phyloP scores from a whole-genome alignment of 2,888 invertebrate genomes.

The Leptopilina drosophilae region DNA sequence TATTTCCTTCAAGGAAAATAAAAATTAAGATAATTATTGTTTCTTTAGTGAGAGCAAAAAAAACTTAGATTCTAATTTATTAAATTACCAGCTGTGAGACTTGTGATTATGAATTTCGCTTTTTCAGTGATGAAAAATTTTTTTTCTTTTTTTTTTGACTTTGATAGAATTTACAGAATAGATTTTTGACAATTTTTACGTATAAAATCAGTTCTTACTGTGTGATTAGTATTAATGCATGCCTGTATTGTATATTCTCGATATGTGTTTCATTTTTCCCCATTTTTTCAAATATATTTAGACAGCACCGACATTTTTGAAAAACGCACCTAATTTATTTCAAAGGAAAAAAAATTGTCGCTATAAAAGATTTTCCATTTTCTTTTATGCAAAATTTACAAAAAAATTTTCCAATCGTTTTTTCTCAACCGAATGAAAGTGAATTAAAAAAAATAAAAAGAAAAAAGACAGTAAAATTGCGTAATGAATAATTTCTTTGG shows the following conservation, averaged over 20 bases:
- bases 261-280: conserved; percentile 4
- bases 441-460: not conserved
- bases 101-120: conserved; percentile 3
- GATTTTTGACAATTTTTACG: conserved; percentile 6
- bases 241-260: conserved; percentile 18
- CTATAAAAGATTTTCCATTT: not conserved
- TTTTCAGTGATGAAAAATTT: not conserved
- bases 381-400: not conserved
- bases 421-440: not conserved
- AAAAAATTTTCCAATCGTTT: conserved; percentile 25
- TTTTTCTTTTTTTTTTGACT: not conserved
- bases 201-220: conserved; percentile 18
- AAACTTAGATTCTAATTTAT: not conserved
- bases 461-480: not conserved
- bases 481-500: not conserved
- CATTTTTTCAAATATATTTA: not conserved
- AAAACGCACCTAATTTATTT: conserved; percentile 23
- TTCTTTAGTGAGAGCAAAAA: not conserved
- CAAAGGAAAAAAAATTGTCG: not conserved
- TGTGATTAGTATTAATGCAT: conserved; percentile 34
- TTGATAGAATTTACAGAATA: conserved; percentile 2
- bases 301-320: conserved; percentile 11
- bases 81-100: conserved; percentile 26
- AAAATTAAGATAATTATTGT: not conserved
- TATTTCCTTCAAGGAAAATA: not conserved